Evolutionary conservation across 2,797 vertebrate genomes (phyloP).

Genomic region (Ctenopoma kingsleyae): DNA sequence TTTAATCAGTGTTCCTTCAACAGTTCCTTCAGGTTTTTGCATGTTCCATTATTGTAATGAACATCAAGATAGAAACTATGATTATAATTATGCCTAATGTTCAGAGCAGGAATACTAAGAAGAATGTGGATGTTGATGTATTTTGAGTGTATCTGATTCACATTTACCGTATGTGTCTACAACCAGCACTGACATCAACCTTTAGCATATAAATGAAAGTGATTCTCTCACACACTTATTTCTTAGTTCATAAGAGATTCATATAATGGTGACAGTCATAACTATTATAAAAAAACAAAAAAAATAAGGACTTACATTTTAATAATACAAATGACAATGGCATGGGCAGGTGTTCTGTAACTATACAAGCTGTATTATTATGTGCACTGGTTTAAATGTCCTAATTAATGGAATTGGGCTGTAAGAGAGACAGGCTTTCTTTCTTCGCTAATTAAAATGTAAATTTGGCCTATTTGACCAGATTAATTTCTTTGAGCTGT

Average conservation of each 20-base stretch:
- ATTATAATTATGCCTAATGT: no score
- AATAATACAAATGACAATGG: not conserved
- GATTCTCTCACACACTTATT: not conserved
- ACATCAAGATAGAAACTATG: no score
- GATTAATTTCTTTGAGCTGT: conserved; percentile 37
- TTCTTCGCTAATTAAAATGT: conserved; percentile 58
- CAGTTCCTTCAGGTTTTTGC: conserved; percentile 31
- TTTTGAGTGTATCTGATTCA: no score
- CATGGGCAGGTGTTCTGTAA: not conserved
- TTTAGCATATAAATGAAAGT: not conserved
- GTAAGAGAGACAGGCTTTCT: conserved; percentile 20
- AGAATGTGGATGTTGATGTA: no score
- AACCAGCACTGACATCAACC: not conserved
- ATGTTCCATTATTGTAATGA: conserved; percentile 44
- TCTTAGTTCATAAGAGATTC: not conserved
- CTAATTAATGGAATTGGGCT: conserved; percentile 65
- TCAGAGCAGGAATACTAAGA: no score
- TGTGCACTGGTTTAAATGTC: conserved; percentile 49
- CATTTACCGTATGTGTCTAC: not conserved
- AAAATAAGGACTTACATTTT: not conserved
- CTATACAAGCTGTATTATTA: not conserved
- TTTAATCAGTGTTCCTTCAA: no score
- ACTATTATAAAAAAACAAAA: not conserved
- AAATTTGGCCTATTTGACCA: conserved; percentile 55
- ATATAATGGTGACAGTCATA: not conserved